Conservation (phyloP, 2,113 vertebrate genomes). For the Sander vitreus region DNA sequence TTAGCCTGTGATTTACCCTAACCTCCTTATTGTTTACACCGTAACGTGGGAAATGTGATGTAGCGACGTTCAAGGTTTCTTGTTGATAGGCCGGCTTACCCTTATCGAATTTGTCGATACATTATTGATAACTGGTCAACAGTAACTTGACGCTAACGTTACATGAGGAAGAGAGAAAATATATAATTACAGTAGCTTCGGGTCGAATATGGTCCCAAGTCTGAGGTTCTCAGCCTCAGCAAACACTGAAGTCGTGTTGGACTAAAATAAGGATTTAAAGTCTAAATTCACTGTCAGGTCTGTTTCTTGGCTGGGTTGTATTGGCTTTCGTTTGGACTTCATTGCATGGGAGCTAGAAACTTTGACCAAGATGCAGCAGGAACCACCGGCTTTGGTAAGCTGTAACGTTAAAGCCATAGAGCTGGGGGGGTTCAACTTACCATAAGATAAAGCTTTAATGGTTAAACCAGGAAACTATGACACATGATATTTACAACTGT, state of each 20-base stretch:
- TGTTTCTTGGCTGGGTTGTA: not conserved
- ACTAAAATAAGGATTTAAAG: too few relatives aligned
- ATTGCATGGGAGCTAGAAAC: not conserved
- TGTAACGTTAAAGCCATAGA: too few relatives aligned
- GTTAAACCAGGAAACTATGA: not conserved
- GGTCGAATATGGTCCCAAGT: not conserved
- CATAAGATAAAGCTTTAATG: not conserved
- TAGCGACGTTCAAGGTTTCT: not conserved
- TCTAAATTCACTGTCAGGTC: too few relatives aligned
- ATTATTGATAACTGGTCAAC: not conserved
- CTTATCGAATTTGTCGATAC: not conserved
- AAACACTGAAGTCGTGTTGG: not conserved
- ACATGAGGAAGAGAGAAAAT: too few relatives aligned
- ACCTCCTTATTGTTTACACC: not conserved
- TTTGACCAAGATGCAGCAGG: not conserved
- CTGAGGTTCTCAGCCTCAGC: conserved; percentile 13
- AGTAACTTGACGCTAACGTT: too few relatives aligned
- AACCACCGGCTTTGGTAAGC: not conserved
- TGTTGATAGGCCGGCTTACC: not conserved
- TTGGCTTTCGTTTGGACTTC: not conserved
- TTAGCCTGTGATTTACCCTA: not conserved
- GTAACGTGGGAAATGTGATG: not conserved
- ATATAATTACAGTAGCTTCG: not conserved
- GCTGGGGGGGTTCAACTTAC: not conserved
- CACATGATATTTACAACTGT: not conserved